Conservation (phyloP, 1,140 invertebrate species). For the Zaprionus taronus region DNA sequence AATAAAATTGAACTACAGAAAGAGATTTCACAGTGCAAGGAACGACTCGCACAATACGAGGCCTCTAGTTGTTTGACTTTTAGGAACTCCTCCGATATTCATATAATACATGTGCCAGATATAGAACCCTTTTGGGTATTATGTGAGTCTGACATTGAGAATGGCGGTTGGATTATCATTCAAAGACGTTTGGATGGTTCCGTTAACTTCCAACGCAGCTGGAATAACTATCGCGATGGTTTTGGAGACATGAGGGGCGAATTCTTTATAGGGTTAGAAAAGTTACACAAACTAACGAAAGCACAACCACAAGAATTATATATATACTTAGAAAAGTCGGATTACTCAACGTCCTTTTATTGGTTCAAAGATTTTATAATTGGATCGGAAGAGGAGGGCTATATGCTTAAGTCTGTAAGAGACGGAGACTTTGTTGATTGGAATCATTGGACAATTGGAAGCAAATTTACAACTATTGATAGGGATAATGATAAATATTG, state of each 20-base stretch:
- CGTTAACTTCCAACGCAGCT: slow-evolving; percentile 87
- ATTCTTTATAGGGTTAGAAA: slow-evolving; percentile 87
- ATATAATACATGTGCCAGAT: slow-evolving; percentile 12
- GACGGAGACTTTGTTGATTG: too few relatives aligned
- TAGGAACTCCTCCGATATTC: slow-evolving; percentile 8
- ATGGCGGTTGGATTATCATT: slow-evolving; percentile 86
- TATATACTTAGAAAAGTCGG: slow-evolving; percentile 79
- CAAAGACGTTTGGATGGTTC: slow-evolving; percentile 87
- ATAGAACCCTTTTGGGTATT: slow-evolving; percentile 18
- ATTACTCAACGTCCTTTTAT: slow-evolving; percentile 85
- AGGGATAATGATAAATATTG: slow-evolving; percentile 27
- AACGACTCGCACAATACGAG: neutral
- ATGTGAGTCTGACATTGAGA: slow-evolving; percentile 68
- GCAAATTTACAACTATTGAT: slow-evolving; percentile 33
- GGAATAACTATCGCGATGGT: slow-evolving; percentile 87
- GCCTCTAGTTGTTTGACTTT: slow-evolving; percentile 11
- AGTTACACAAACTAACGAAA: slow-evolving; percentile 86
- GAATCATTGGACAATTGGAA: too few relatives aligned
- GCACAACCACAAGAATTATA: slow-evolving; percentile 86
- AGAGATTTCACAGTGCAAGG: neutral
- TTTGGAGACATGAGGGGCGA: slow-evolving; percentile 87
- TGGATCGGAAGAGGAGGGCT: slow-evolving; percentile 86
- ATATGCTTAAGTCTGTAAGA: neutral
- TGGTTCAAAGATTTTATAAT: slow-evolving; percentile 87
- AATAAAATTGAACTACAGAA: neutral